phyloP scores from a whole-genome alignment of 2,888 invertebrate species.

The Acanthosepion lycidas region DNA sequence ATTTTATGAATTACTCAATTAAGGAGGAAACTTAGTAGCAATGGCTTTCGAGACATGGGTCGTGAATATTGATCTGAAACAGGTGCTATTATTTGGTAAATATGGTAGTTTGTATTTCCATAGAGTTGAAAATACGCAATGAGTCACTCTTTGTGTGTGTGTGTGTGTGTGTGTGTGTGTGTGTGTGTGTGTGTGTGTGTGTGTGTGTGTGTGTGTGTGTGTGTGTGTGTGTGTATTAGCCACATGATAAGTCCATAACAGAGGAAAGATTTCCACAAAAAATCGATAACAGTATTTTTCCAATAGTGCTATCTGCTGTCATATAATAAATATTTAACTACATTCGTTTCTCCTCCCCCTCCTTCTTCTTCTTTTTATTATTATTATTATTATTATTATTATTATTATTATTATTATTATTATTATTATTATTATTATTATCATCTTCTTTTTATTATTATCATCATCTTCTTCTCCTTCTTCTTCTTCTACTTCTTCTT shows the following conservation, averaged over 20 bases:
- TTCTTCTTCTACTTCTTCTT: neutral
- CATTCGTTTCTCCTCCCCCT: neutral
- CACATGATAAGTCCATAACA: neutral
- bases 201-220: neutral
- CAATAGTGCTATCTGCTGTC: neutral
- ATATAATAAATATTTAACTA: neutral
- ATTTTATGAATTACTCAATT: too few species aligned
- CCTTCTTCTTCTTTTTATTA: neutral
- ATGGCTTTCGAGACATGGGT: too few species aligned
- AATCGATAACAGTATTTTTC: neutral
- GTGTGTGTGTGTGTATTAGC: neutral
- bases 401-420: too few species aligned
- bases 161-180: neutral
- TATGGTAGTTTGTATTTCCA: neutral
- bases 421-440: too few species aligned
- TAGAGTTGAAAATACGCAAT: neutral
- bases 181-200: neutral
- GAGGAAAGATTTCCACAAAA: neutral
- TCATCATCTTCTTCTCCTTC: neutral
- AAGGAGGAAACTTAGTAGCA: too few species aligned
- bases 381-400: too few species aligned
- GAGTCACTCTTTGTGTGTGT: neutral
- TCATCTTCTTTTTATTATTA: too few species aligned
- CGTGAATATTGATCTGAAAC: too few species aligned
- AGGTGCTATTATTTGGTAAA: too few species aligned